Conservation (phyloP, 1,140 invertebrate species). For the Drosophila varians region DNA sequence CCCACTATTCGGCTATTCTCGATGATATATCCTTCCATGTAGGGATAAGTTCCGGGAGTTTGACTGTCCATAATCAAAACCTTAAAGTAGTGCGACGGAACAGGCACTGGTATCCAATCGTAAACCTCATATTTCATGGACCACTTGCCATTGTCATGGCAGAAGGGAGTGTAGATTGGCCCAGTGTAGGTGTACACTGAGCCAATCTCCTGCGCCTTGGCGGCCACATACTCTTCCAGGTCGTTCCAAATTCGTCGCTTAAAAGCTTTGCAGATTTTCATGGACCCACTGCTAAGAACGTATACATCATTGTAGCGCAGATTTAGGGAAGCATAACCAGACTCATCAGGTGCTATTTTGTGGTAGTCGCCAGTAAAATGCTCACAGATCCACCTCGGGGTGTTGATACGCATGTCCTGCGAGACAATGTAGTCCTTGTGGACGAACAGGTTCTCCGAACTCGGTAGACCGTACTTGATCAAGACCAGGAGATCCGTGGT, state of each 20-base stretch:
- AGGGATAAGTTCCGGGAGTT: conserved; percentile 1
- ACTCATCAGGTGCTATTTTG: conserved; percentile 9
- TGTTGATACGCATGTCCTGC: conserved; percentile 47
- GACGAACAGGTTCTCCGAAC: conserved; percentile 49
- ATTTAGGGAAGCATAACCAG: conserved; percentile 31
- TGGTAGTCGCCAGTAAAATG: conserved; percentile 46
- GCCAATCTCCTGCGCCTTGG: conserved; percentile 31
- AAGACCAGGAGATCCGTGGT: conserved; percentile 46
- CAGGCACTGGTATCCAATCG: conserved; percentile 37
- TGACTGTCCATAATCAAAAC: conserved; percentile 56
- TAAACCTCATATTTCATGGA: conserved; percentile 47
- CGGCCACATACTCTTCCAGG: conserved; percentile 40
- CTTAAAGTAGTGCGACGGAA: conserved; percentile 61
- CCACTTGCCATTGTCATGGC: conserved; percentile 14
- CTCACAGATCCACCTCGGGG: conserved; percentile 59
- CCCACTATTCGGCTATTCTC: conserved; percentile 27
- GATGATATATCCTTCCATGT: conserved; percentile 57
- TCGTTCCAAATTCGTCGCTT: conserved; percentile 48
- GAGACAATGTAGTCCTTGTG: conserved; percentile 69
- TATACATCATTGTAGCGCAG: conserved; percentile 62
- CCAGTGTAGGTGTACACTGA: conserved; percentile 63
- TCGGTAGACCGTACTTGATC: conserved; percentile 60
- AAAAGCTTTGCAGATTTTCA: conserved; percentile 44
- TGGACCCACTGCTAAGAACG: conserved; percentile 48
- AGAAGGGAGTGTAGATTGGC: conserved; percentile 44